A percentile compares a stretch with the other conserved stretches of the same genome.
Evolutionary conservation across 2,797 vertebrate species (phyloP).

Genomic region (Strix occidentalis): DNA sequence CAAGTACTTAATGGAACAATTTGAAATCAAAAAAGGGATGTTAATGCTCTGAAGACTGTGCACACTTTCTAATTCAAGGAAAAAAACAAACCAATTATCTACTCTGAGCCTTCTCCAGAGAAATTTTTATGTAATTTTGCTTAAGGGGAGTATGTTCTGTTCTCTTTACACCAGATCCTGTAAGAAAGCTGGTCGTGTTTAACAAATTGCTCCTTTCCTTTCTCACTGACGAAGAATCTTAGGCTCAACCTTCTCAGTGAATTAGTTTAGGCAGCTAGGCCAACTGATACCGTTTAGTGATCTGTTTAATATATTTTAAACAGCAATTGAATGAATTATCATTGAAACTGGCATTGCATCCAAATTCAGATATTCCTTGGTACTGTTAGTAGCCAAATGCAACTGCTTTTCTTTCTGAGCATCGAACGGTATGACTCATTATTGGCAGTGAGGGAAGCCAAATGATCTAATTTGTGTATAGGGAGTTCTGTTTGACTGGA

Average conservation of each 20-base stretch:
- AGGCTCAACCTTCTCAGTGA: background rate
- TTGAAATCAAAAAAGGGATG: background rate
- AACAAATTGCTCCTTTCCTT: background rate
- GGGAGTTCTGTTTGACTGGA: constrained; percentile 14
- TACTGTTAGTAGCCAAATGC: background rate
- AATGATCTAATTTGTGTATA: background rate
- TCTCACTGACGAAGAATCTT: background rate
- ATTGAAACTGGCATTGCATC: background rate
- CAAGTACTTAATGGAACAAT: background rate
- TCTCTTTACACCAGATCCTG: background rate
- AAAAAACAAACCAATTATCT: accelerated
- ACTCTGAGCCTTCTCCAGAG: background rate
- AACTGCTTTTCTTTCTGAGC: background rate
- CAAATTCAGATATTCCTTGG: background rate
- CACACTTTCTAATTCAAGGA: background rate
- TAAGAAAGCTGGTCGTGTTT: background rate
- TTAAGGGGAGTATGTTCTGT: background rate
- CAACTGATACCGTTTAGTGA: background rate
- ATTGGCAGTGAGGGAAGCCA: background rate
- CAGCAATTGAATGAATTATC: background rate
- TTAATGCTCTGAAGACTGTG: background rate
- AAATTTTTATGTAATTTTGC: background rate
- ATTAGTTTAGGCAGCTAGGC: background rate
- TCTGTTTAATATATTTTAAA: background rate
- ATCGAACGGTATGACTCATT: background rate